Conservation (phyloP, 2,113 vertebrate genomes). For the Tretioscincus oriximinensis region DNA sequence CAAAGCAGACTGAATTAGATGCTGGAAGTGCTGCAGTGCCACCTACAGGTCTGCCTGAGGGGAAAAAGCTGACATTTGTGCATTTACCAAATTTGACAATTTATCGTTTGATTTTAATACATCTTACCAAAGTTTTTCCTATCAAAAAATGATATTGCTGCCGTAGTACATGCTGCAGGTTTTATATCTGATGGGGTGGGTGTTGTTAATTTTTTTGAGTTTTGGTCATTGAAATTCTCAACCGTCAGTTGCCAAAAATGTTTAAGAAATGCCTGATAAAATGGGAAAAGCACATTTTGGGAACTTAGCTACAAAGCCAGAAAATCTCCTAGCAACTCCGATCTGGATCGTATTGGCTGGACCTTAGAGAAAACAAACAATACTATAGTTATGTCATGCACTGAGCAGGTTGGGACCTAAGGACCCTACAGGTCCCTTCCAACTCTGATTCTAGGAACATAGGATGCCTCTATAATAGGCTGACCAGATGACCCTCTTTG, state of each 20-base stretch:
- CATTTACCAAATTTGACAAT: neutral
- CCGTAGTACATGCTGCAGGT: neutral
- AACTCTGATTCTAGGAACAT: too few relatives aligned
- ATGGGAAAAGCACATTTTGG: neutral
- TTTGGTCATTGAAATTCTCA: neutral
- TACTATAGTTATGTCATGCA: neutral
- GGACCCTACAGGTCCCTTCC: too few relatives aligned
- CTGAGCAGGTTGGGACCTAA: too few relatives aligned
- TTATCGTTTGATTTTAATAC: neutral
- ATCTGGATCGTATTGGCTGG: neutral
- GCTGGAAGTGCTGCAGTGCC: slow-evolving; percentile 46
- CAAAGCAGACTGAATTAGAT: fast-evolving
- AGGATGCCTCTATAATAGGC: too few relatives aligned
- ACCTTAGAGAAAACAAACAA: neutral
- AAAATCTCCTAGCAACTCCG: neutral
- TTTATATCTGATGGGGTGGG: neutral
- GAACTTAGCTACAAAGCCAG: too few relatives aligned
- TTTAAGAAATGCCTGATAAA: neutral
- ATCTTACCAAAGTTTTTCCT: neutral
- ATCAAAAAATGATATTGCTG: neutral
- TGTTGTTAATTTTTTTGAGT: neutral
- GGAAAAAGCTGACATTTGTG: neutral
- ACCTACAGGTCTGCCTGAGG: slow-evolving; percentile 38
- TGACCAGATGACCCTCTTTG: too few relatives aligned
- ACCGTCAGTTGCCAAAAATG: neutral